Conservation (phyloP, 1,140 invertebrate genomes). For the Diachasmimorpha longicaudata region DNA sequence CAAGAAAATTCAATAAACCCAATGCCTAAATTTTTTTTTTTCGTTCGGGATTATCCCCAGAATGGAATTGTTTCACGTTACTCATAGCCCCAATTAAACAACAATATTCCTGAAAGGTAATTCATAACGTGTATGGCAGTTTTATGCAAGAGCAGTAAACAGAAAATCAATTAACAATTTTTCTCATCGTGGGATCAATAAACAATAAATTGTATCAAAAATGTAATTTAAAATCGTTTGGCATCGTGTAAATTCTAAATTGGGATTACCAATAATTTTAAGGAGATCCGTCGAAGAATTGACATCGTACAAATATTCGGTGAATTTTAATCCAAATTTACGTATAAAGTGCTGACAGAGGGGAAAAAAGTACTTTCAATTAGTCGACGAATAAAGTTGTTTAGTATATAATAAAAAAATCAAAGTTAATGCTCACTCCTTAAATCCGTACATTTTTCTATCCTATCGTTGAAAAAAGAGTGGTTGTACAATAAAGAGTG, state of each 20-base stretch:
- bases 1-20: not conserved
- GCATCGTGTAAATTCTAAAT: not conserved
- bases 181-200: not conserved
- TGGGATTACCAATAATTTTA: not conserved
- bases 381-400: not conserved
- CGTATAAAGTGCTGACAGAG: no score
- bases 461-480: not conserved
- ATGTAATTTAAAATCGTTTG: not conserved
- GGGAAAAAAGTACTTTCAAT: no score
- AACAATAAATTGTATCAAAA: slow-evolving; percentile 3
- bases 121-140: not conserved
- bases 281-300: not conserved
- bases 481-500: not conserved
- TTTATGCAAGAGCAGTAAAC: not conserved
- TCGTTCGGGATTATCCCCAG: not conserved
- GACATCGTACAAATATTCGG: not conserved
- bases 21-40: not conserved
- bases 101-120: not conserved
- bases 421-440: no score
- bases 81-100: not conserved
- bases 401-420: not conserved
- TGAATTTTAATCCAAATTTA: not conserved
- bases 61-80: not conserved
- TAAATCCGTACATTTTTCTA: not conserved
- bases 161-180: not conserved